Conservation (phyloP, 1,140 invertebrate species). For the Tribolium castaneum region DNA sequence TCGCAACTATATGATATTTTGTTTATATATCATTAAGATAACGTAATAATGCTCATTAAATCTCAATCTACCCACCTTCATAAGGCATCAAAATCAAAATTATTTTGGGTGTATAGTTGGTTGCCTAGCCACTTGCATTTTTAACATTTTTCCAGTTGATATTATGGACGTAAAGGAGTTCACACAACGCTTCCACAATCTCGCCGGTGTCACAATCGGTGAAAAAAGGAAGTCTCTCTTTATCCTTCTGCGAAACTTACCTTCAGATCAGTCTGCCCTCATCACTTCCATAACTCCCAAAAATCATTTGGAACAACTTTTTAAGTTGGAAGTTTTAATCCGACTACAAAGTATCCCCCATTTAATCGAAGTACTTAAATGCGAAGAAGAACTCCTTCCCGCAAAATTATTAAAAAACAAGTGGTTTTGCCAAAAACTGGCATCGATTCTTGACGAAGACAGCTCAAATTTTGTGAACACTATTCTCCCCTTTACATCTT, state of each 20-base stretch:
- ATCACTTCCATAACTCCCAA: neutral
- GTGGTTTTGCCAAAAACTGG: conserved; percentile 11
- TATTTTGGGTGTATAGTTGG: neutral
- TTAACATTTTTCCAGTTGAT: neutral
- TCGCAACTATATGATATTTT: no score
- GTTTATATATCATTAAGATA: no score
- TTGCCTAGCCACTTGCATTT: neutral
- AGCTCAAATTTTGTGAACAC: neutral
- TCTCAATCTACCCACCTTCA: no score
- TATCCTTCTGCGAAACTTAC: neutral
- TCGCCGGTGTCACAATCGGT: neutral
- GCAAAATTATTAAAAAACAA: conserved; percentile 3
- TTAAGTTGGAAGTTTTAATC: neutral
- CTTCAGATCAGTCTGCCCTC: neutral
- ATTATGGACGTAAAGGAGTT: neutral
- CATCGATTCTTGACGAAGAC: neutral
- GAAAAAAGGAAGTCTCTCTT: neutral
- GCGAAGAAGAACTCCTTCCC: neutral
- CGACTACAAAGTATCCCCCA: neutral
- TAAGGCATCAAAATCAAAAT: no score
- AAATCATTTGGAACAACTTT: neutral
- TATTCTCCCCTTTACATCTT: neutral
- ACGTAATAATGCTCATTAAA: no score
- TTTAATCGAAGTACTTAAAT: neutral
- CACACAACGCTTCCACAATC: neutral